Base-by-base conservation (phyloP, 2,113 vertebrate genomes). In the Chroicocephalus ridibundus region DNA sequence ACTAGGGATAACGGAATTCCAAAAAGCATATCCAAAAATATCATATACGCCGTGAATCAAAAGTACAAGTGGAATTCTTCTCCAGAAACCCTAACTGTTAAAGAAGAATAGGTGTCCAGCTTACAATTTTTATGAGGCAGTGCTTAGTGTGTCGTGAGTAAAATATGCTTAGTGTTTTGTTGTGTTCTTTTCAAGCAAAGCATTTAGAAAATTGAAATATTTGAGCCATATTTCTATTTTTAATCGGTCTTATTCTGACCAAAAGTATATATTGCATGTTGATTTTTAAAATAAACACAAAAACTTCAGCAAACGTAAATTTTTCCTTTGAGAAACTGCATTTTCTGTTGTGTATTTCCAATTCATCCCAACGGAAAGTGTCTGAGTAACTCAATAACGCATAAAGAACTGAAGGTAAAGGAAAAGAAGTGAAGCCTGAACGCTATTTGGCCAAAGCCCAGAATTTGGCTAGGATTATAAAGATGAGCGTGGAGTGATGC, bases 391-490 rank as follows among this genome's bases (percentile, higher is more conserved):
- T 96, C 88, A 46, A 34, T 77, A 93, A 54, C 47, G 42, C 62
- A 80, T 34, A 61, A 68, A 88, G 44, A 96, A 82, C 32, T 25
- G 65, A 65, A 79, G 31, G 82, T n/a, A 90, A 87, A 93, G 36
- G 31, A 91, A 77, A 86, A 89, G 75, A 94, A 92, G 72, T 1
- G 36, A 86, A 88, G 58, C 40, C 58, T 93, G 62, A 92, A 93
- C 20, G 81, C 32, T 71, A 55, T 86, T 94, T 96, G 90, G 94
- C 83, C 77, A 79, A 84, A 86, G 66, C 57, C 87, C 96, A 90
- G 75, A 87, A 82, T 74, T 77, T 66, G 62, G 58, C 42, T 61
- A 29, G 82, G 66, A 76, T 83, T 61, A 82, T 65, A 87, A 93
- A 94, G 82, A 95, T 86, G 87, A 83, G 82, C 3, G 0, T 46